Conservation (phyloP, 2,113 vertebrate genomes). For the Oncorhynchus keta region DNA sequence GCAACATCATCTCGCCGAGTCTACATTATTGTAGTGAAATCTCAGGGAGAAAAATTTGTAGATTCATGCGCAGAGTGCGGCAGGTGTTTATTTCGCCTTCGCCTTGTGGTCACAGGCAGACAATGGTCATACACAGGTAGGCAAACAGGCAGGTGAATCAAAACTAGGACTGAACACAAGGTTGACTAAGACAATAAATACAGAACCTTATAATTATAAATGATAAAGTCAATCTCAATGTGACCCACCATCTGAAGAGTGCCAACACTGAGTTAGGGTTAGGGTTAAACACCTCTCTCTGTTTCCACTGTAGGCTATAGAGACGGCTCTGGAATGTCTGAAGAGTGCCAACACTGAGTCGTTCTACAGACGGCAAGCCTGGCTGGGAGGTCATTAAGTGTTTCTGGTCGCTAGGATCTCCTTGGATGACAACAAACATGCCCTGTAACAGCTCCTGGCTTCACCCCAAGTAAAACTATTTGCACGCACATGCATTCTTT, state of each 20-base stretch:
- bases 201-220: too few species aligned
- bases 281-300: background rate
- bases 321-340: constrained; percentile 93
- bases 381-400: constrained; percentile 94
- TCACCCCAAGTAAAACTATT: constrained; percentile 86
- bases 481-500: background rate
- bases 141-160: too few species aligned
- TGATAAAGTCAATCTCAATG: too few species aligned
- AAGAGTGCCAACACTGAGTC: constrained; percentile 98
- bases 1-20: too few species aligned
- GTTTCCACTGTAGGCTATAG: constrained; percentile 80
- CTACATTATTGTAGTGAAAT: too few species aligned
- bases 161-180: too few species aligned
- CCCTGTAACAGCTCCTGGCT: constrained; percentile 94
- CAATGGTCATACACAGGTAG: too few species aligned
- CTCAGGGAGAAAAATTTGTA: too few species aligned
- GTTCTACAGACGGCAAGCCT: constrained; percentile 93
- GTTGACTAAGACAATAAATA: too few species aligned
- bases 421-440: constrained; percentile 96
- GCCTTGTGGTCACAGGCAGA: too few species aligned
- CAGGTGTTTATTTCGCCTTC: too few species aligned
- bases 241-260: constrained; percentile 79
- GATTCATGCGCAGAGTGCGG: too few species aligned
- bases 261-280: constrained; percentile 89
- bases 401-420: constrained; percentile 98